These are phyloP conservation scores for Melanotaenia trifasciata DNA, from an alignment of 2,797 vertebrate genomes.

Conservation along the genomic window DNA sequence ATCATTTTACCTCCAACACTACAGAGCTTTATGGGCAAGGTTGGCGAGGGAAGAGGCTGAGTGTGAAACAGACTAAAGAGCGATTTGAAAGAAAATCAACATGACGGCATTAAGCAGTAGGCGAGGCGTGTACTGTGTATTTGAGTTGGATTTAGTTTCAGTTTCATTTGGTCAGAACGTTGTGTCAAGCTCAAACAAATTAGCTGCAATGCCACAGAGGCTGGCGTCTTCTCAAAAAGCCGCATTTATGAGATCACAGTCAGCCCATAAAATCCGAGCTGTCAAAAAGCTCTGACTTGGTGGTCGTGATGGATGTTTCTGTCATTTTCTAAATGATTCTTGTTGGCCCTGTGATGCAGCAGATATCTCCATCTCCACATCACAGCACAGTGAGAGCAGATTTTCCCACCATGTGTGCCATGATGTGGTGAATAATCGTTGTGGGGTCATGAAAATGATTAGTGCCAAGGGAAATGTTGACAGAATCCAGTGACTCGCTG, in stretches of 20 bases:
- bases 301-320: slow-evolving; percentile 69
- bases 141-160: slow-evolving; percentile 52
- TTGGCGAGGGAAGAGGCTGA: not conserved
- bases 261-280: slow-evolving; percentile 61
- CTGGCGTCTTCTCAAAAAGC: slow-evolving; percentile 44
- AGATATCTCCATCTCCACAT: slow-evolving; percentile 57
- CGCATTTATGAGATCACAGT: slow-evolving; percentile 68
- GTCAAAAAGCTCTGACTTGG: slow-evolving; percentile 66
- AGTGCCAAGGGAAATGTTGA: slow-evolving; percentile 72
- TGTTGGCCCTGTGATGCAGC: slow-evolving; percentile 42
- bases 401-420: slow-evolving; percentile 68
- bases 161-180: slow-evolving; percentile 59
- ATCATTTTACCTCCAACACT: slow-evolving; percentile 56
- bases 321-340: slow-evolving; percentile 58
- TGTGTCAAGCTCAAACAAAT: slow-evolving; percentile 54
- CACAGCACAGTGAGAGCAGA: slow-evolving; percentile 56
- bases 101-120: slow-evolving; percentile 33
- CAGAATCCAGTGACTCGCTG: slow-evolving; percentile 50
- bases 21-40: slow-evolving; percentile 20
- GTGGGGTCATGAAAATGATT: slow-evolving; percentile 59
- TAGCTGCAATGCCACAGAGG: slow-evolving; percentile 41
- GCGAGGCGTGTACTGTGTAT: slow-evolving; percentile 31
- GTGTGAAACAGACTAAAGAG: slow-evolving; percentile 48
- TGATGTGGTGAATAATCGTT: slow-evolving; percentile 55
- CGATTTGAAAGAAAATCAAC: slow-evolving; percentile 32